phyloP scores from a whole-genome alignment of 2,888 invertebrate species.

The Gisinianus flammeolus region DNA sequence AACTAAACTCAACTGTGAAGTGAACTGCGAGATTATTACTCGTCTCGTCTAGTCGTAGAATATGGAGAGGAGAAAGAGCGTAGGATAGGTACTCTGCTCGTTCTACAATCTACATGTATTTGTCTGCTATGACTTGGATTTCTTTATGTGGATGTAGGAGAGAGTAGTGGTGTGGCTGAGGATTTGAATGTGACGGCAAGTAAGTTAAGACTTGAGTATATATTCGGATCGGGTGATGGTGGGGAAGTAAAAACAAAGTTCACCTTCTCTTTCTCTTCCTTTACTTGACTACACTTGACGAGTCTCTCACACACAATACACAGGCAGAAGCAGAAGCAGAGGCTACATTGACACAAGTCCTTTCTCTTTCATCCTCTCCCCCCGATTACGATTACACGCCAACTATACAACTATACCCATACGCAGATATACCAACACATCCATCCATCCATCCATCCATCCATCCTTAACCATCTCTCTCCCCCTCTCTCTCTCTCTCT shows the following conservation, averaged over 20 bases:
- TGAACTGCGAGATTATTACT: too few relatives aligned
- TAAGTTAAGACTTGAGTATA: neutral
- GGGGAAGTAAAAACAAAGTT: constrained; percentile 16
- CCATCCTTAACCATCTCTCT: neutral
- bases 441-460: neutral
- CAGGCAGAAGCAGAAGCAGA: neutral
- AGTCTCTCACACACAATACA: neutral
- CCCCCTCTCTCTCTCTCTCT: neutral
- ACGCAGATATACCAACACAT: neutral
- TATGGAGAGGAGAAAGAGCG: neutral
- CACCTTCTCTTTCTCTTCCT: neutral
- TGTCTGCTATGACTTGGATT: neutral
- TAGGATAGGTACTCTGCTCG: neutral
- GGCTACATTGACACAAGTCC: constrained; percentile 14
- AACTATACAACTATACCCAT: neutral
- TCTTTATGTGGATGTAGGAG: neutral
- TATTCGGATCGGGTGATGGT: neutral
- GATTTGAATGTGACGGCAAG: neutral
- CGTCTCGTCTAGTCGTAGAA: too few relatives aligned
- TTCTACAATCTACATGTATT: neutral
- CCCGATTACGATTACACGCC: neutral
- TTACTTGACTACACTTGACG: neutral
- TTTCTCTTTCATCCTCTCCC: neutral
- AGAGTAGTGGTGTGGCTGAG: too few relatives aligned
- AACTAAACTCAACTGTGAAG: too few relatives aligned